phyloP scores from a whole-genome alignment of 2,797 vertebrate species.

The Parauchenoglanis punctatus region DNA sequence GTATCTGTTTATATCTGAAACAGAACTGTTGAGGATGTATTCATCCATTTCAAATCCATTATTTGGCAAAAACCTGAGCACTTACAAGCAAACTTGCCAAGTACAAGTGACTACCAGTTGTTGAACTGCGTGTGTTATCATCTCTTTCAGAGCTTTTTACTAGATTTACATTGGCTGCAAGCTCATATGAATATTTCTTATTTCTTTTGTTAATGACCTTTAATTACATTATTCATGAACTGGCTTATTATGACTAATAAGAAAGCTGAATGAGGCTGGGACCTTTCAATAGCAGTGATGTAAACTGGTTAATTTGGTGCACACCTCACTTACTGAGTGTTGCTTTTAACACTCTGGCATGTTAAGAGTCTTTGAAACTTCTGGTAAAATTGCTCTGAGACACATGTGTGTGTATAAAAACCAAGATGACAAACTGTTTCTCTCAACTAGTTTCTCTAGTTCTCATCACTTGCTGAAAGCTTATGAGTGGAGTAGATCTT shows the following conservation, averaged over 20 bases:
- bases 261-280: neutral
- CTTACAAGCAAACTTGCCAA: neutral
- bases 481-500: neutral
- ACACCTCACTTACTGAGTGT: neutral
- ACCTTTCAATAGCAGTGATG: neutral
- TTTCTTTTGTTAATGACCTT: neutral
- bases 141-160: neutral
- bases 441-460: neutral
- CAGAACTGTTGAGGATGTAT: neutral
- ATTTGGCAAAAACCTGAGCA: slow-evolving; percentile 1
- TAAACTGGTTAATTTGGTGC: neutral
- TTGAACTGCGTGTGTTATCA: neutral
- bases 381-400: neutral
- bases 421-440: neutral
- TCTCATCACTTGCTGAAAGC: neutral
- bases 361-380: neutral
- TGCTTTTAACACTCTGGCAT: neutral
- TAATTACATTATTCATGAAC: neutral
- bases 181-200: neutral
- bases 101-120: neutral
- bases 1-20: neutral
- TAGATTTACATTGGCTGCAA: neutral
- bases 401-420: neutral
- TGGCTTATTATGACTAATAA: neutral
- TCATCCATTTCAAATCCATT: neutral